phyloP scores from a whole-genome alignment of 2,113 vertebrate species.

The Sinocyclocheilus anshuiensis region DNA sequence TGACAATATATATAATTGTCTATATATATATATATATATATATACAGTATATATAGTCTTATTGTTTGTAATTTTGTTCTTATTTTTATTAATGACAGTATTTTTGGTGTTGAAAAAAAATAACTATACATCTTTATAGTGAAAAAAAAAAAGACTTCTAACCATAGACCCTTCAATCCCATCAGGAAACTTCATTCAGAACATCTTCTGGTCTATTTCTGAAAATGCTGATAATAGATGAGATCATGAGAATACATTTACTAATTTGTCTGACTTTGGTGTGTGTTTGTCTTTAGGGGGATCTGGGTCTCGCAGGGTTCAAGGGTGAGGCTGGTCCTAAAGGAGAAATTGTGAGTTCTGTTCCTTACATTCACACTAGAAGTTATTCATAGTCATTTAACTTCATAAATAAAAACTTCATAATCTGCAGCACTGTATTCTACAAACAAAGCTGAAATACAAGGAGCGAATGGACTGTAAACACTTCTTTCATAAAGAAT shows the following conservation, averaged over 20 bases:
- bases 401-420: not conserved
- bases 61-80: too few species aligned
- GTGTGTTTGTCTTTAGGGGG: conserved; percentile 75
- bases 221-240: not conserved
- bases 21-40: too few species aligned
- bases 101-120: too few species aligned
- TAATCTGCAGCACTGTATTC: not conserved
- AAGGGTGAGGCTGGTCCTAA: conserved; percentile 93
- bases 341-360: conserved; percentile 86
- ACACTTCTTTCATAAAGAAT: not conserved
- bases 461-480: not conserved
- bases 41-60: too few species aligned
- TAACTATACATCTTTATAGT: too few species aligned
- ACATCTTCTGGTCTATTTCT: not conserved
- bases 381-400: not conserved
- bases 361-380: not conserved
- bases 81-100: too few species aligned
- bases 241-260: not conserved
- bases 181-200: too few species aligned
- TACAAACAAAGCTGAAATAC: not conserved
- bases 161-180: too few species aligned
- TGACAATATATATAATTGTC: not conserved
- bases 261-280: too few species aligned
- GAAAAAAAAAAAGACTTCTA: too few species aligned
- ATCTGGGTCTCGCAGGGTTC: conserved; percentile 87